Conservation (phyloP, 2,113 vertebrate species). For the Falco punctatus region DNA sequence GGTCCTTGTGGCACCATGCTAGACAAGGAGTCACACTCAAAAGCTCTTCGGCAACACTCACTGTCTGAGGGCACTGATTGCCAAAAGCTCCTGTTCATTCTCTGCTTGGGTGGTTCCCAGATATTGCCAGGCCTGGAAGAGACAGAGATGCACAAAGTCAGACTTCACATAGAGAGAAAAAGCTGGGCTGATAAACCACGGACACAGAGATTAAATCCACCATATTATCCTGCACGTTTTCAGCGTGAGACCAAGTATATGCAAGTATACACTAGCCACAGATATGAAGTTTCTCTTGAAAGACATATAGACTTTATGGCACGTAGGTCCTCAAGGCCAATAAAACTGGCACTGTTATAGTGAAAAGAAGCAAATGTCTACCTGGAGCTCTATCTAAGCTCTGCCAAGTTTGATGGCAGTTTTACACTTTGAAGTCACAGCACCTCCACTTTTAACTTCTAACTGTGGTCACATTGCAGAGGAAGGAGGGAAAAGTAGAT, state of each 20-base stretch:
- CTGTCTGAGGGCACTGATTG: slow-evolving; percentile 96
- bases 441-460: background rate
- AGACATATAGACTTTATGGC: background rate
- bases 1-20: background rate
- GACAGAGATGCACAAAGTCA: background rate
- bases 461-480: background rate
- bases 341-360: background rate
- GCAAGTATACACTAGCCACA: background rate
- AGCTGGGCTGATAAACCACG: background rate
- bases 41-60: slow-evolving; percentile 64
- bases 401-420: background rate
- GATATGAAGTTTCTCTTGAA: background rate
- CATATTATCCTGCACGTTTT: background rate
- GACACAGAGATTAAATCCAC: background rate
- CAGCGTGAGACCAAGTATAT: background rate
- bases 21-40: background rate
- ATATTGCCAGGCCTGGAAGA: slow-evolving; percentile 93
- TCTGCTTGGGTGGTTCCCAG: slow-evolving; percentile 97
- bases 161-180: background rate
- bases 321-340: background rate
- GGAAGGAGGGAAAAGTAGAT: background rate
- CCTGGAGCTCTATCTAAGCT: slow-evolving; percentile 2
- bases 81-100: slow-evolving; percentile 95
- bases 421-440: background rate
- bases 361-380: background rate